These are phyloP conservation scores for Meloidogyne hapla DNA, from an alignment of 1,140 invertebrate species.

Conservation along the genomic window DNA sequence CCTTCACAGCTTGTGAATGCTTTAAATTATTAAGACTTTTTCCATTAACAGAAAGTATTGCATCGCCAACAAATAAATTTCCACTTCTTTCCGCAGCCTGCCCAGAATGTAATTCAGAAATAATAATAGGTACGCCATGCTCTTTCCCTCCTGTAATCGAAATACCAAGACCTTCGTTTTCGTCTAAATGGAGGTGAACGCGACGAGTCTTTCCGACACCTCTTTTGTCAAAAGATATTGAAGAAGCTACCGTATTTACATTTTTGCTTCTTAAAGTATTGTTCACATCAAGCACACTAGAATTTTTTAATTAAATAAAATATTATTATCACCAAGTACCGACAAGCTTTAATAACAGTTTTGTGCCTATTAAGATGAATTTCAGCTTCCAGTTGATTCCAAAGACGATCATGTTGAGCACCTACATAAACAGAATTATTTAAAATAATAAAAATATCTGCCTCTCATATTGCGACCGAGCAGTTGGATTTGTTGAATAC, in stretches of 20 bases:
- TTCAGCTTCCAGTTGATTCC: slow-evolving; percentile 81
- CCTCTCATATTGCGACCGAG: slow-evolving; percentile 72
- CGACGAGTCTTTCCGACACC: slow-evolving; percentile 27
- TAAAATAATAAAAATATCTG: slow-evolving; percentile 67
- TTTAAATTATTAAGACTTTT: slow-evolving; percentile 73
- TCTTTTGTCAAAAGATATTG: slow-evolving; percentile 10
- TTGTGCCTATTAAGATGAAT: slow-evolving; percentile 75
- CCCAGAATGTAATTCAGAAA: slow-evolving; percentile 78
- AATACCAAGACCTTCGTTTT: slow-evolving; percentile 76
- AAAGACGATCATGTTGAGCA: slow-evolving; percentile 77
- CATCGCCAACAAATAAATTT: slow-evolving; percentile 78
- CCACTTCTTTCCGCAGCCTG: slow-evolving; percentile 74
- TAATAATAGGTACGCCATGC: slow-evolving; percentile 81
- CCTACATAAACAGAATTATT: slow-evolving; percentile 73
- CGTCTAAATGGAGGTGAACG: slow-evolving; percentile 66
- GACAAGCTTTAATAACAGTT: slow-evolving; percentile 52
- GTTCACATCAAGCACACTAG: not conserved
- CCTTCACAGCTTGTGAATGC: slow-evolving; percentile 58
- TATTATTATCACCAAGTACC: slow-evolving; percentile 65
- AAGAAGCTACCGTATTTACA: not conserved
- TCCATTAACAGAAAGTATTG: slow-evolving; percentile 78
- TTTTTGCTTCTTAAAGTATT: not conserved
- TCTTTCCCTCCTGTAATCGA: slow-evolving; percentile 76
- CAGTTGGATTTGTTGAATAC: slow-evolving; percentile 83
- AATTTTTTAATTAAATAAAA: not conserved